Conservation (phyloP, 2,888 invertebrate species). For the Lepidochrysops patricia region DNA sequence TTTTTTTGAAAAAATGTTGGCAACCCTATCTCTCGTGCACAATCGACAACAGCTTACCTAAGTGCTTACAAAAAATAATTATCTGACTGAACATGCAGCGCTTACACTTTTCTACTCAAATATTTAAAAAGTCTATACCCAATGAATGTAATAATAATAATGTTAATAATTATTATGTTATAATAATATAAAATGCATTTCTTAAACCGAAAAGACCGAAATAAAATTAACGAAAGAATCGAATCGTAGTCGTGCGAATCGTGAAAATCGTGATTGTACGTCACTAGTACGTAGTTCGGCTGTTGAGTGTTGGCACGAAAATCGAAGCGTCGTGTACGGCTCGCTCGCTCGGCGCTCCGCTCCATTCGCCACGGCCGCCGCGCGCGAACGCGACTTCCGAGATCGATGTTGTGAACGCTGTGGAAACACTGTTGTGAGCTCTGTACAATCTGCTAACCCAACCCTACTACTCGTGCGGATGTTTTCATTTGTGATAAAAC, state of each 20-base stretch:
- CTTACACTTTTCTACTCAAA: too few species aligned
- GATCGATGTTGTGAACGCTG: conserved; percentile 49
- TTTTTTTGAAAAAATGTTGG: too few species aligned
- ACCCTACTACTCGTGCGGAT: conserved; percentile 45
- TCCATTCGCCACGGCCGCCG: conserved; percentile 33
- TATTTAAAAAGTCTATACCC: too few species aligned
- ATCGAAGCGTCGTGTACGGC: conserved; percentile 14
- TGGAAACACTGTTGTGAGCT: conserved; percentile 46
- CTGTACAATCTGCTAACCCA: conserved; percentile 39
- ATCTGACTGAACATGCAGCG: too few species aligned
- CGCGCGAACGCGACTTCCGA: conserved; percentile 39
- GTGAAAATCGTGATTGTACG: conserved; percentile 23
- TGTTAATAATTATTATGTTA: background rate
- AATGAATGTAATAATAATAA: too few species aligned
- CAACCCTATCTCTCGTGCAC: too few species aligned
- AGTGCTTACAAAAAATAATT: too few species aligned
- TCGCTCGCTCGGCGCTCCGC: conserved; percentile 30
- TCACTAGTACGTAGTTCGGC: conserved; percentile 22
- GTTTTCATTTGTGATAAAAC: conserved; percentile 36
- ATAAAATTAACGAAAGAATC: conserved; percentile 17
- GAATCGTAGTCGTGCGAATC: conserved; percentile 23
- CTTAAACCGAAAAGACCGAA: background rate
- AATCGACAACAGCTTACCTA: too few species aligned
- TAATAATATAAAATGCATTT: background rate
- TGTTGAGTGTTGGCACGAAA: conserved; percentile 25